phyloP scores from a whole-genome alignment of 23 tunicate species.

The Corella eumyota region DNA sequence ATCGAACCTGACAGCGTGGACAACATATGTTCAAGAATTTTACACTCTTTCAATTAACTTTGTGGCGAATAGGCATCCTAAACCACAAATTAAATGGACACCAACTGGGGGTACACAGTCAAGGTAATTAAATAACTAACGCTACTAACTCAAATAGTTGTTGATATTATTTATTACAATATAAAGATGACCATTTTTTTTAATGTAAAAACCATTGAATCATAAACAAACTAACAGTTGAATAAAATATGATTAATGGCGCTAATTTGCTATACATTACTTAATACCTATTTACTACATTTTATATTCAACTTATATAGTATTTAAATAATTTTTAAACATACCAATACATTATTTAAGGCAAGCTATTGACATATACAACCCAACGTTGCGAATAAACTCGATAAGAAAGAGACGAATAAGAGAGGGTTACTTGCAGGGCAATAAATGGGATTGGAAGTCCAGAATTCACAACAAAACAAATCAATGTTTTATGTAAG shows the following conservation, averaged over 20 bases:
- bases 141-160: neutral
- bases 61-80: constrained; percentile 44
- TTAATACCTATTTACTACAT: neutral
- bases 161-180: neutral
- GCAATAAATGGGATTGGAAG: constrained; percentile 58
- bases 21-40: constrained; percentile 16
- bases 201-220: neutral
- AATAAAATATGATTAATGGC: no score
- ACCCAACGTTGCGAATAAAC: constrained; percentile 15
- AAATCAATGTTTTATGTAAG: constrained; percentile 52
- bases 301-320: neutral
- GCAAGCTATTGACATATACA: constrained; percentile 10
- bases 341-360: constrained; percentile 10
- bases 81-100: constrained; percentile 42
- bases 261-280: neutral
- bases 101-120: constrained; percentile 18
- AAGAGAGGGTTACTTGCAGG: constrained; percentile 33
- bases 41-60: constrained; percentile 21
- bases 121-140: constrained; percentile 6
- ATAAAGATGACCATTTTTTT: neutral
- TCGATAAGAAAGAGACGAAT: constrained; percentile 19
- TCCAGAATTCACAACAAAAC: constrained; percentile 21
- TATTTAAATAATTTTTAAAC: neutral
- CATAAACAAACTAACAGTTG: neutral
- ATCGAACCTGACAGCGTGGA: neutral